These are phyloP conservation scores for Uria lomvia DNA, from an alignment of 2,113 vertebrate genomes.

Conservation along the genomic window DNA sequence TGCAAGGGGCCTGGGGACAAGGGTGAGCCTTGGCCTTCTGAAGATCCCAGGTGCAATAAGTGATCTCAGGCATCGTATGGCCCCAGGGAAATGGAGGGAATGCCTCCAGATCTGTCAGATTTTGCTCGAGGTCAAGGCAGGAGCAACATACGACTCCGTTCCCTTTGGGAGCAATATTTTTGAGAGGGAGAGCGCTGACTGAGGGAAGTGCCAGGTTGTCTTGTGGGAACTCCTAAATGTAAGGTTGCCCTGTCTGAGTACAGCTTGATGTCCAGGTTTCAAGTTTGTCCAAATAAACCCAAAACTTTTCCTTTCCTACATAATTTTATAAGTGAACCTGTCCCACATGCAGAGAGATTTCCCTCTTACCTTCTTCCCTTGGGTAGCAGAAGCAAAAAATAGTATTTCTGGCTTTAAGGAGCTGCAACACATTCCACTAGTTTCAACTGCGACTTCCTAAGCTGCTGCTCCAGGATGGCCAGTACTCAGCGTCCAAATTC, in stretches of 20 bases:
- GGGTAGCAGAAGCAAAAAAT: background rate
- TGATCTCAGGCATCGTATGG: background rate
- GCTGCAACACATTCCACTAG: background rate
- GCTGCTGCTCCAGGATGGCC: background rate
- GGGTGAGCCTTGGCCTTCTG: rapidly evolving
- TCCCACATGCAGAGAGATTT: background rate
- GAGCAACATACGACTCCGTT: background rate
- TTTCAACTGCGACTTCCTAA: background rate
- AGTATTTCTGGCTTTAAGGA: background rate
- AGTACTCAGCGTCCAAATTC: background rate
- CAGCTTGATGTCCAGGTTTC: background rate
- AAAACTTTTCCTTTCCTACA: background rate
- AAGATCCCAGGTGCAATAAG: background rate
- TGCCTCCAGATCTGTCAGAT: background rate
- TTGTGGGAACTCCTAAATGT: background rate
- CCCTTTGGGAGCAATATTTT: background rate
- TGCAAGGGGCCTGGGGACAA: background rate
- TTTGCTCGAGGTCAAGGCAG: background rate
- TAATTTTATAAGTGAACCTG: background rate
- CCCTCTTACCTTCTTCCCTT: background rate
- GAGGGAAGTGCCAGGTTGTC: background rate
- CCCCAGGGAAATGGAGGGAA: background rate
- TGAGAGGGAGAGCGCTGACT: background rate
- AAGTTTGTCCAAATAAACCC: background rate
- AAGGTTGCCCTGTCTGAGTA: background rate